These are phyloP conservation scores for Monodelphis domestica DNA, from an alignment of 2,797 vertebrate genomes.

Conservation along the genomic window DNA sequence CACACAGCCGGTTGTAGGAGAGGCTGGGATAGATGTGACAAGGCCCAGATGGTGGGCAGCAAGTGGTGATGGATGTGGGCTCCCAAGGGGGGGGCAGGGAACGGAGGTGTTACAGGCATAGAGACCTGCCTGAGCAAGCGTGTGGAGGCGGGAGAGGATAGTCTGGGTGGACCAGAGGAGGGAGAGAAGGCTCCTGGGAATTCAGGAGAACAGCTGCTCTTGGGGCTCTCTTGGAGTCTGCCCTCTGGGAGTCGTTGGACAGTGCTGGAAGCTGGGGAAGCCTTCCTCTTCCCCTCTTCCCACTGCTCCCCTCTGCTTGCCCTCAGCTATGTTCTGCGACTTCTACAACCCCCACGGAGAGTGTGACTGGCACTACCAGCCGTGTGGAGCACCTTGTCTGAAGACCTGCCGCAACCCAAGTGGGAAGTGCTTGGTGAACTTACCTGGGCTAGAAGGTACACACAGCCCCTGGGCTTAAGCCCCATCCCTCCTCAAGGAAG, in stretches of 20 bases:
- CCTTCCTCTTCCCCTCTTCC: background rate
- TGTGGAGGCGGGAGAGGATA: background rate
- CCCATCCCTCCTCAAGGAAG: background rate
- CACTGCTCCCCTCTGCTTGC: conserved; percentile 36
- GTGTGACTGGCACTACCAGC: conserved; percentile 87
- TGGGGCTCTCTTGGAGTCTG: too few relatives aligned
- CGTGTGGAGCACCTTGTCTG: conserved; percentile 86
- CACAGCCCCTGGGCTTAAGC: background rate
- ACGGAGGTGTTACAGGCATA: background rate
- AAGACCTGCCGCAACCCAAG: conserved; percentile 86
- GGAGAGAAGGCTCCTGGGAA: background rate
- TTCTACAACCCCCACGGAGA: conserved; percentile 85
- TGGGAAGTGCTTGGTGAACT: conserved; percentile 81
- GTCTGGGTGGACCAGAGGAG: background rate
- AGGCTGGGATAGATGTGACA: background rate
- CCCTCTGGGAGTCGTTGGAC: background rate
- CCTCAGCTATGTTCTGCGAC: conserved; percentile 86
- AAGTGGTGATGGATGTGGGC: background rate
- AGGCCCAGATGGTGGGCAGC: background rate
- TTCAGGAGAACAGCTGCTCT: background rate
- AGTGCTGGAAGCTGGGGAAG: too few relatives aligned
- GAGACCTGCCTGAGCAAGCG: background rate
- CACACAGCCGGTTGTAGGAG: background rate
- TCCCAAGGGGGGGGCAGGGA: background rate
- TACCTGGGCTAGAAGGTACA: conserved; percentile 86